Evolutionary conservation across 2,888 invertebrate species (phyloP).

Genomic region (Gastracanthus pulcherrimus): DNA sequence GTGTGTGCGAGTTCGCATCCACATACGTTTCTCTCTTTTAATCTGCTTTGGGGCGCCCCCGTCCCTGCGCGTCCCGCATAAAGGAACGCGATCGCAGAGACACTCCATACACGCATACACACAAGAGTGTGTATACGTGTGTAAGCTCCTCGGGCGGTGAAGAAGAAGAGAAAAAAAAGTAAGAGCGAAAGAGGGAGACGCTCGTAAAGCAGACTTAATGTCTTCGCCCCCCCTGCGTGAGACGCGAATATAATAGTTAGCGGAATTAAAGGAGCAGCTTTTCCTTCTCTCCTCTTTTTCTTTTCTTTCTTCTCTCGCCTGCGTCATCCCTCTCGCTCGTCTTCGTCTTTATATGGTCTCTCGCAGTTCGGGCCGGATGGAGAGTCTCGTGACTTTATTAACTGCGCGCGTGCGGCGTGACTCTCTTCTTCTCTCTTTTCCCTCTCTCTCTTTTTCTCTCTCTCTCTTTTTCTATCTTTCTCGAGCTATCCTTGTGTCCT

Average conservation of each 20-base stretch:
- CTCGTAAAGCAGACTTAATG: conserved; percentile 41
- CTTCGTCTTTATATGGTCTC: background rate
- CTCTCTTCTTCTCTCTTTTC: too few species aligned
- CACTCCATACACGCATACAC: background rate
- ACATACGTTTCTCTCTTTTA: background rate
- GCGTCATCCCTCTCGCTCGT: too few species aligned
- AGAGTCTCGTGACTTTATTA: background rate
- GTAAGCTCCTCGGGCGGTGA: background rate
- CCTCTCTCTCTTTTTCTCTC: too few species aligned
- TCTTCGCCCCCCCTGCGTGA: background rate
- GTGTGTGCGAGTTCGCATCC: too few species aligned
- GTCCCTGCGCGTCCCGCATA: background rate
- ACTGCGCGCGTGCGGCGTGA: background rate
- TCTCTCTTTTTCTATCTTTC: too few species aligned
- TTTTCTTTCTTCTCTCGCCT: background rate
- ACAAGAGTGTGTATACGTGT: background rate
- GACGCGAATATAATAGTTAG: conserved; percentile 24
- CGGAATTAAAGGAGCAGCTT: conserved; percentile 25
- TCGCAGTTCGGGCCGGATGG: background rate
- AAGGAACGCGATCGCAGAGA: background rate
- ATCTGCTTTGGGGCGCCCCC: too few species aligned
- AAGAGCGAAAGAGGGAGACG: background rate
- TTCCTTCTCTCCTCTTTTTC: background rate
- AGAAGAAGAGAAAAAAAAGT: background rate
- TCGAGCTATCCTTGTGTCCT: too few species aligned